Base-by-base conservation (phyloP, 2,113 vertebrate species). In the Raphicerus campestris region DNA sequence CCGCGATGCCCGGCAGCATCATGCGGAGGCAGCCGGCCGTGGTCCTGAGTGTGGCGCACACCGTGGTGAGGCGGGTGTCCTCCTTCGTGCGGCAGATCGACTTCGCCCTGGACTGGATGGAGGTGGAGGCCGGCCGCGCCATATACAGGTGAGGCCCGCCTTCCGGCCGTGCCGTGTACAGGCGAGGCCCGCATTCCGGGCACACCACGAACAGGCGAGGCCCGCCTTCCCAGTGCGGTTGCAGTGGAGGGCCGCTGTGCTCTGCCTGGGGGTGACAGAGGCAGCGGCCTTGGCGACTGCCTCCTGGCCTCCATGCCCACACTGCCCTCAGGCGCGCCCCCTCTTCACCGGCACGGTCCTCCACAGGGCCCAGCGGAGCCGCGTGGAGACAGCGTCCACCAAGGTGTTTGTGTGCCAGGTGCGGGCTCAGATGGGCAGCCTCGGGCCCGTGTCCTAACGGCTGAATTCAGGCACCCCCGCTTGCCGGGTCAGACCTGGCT, bases 51-150 rank as follows among this genome's bases (percentile, higher is more conserved):
- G 99, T 99, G 7, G 99, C 99, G 3, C 99, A 99, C 98, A 99
- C 99, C 0, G 99, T 99, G 2, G 99, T 99, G 61, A 99, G 98
- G 98, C 99, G 99, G 42, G 98, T 99, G 99, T 99, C 99, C 0
- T 98, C 99, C 0, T 99, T 99, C 8, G 99, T 99, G 70, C 98
- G 99, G 77, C 99, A 99, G 95, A 99, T 99, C 1, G 99, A 99
- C 97, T 99, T 99, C 0, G 99, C 99, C 2, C 98, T 99, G 94
- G 99, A 99, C 97, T 99, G 99, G 99, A 99, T 99, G 99, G 99
- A 99, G 75, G 98, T 99, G 5, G 99, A 99, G 97, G 99, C 99
- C 0, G 99, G 99, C 2, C 98, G 99, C 5, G 99, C 99, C 0
- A 99, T 99, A 73, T 99, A 99, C 98, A 99, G 99, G 99, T 99